Conservation (phyloP, 2,797 vertebrate species). For the Hemitrygon akajei region DNA sequence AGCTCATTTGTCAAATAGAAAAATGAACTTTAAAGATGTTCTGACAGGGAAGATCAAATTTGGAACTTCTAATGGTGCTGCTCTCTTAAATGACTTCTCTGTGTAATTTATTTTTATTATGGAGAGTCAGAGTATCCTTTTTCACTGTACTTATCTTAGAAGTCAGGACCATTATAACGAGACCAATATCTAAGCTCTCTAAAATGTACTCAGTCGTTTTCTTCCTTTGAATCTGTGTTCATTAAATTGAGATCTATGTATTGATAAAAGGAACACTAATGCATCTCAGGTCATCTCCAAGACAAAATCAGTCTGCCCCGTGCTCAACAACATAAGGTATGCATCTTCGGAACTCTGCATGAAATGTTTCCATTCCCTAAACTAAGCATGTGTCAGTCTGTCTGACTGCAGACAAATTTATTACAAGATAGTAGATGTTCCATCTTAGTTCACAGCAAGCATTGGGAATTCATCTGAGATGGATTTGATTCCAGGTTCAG, state of each 20-base stretch:
- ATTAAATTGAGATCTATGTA: background rate
- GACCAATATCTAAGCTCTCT: background rate
- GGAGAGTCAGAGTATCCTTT: background rate
- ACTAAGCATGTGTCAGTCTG: too few relatives aligned
- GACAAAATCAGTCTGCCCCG: background rate
- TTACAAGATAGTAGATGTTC: too few relatives aligned
- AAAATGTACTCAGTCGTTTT: background rate
- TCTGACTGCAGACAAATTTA: too few relatives aligned
- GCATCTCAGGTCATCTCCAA: background rate
- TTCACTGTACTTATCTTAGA: background rate
- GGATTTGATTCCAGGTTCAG: too few relatives aligned
- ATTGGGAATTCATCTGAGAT: too few relatives aligned
- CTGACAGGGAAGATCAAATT: constrained; percentile 12
- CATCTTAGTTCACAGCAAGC: too few relatives aligned
- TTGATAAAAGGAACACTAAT: background rate
- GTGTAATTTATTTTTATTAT: constrained; percentile 10
- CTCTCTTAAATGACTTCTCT: background rate
- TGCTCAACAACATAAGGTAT: background rate
- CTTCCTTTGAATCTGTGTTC: too few relatives aligned
- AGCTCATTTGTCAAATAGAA: constrained; percentile 1
- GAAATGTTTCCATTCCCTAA: background rate
- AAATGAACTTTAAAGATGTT: constrained; percentile 18
- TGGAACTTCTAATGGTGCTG: background rate
- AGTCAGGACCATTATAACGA: background rate
- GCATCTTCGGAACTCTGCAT: too few relatives aligned